Evolutionary conservation across 2,797 vertebrate genomes (phyloP), one percentile per base, ranked within the genome.

Genomic region (Bucorvus abyssinicus): DNA sequence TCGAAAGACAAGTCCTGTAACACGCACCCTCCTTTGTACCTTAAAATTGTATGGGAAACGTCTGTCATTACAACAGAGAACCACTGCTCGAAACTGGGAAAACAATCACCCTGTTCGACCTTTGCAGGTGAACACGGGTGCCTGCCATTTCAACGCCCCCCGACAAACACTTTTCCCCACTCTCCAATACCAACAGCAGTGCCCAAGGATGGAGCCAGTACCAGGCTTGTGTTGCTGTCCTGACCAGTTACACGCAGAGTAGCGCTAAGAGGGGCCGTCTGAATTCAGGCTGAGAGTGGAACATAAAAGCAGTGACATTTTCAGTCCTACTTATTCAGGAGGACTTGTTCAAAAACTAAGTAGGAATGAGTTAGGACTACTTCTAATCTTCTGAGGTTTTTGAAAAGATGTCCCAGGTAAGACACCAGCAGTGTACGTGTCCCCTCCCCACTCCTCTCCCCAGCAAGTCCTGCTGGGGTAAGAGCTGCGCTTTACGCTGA

Each of bases 131-230:
- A 24, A 47, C 30, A 24, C 52, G 8, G 21, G 26, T 4, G 29
- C 38, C 53, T 14, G 7, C 20, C 56, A 6, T 4, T 36, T 36
- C 47, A 9, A 2, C 2, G 22, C 19, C 29, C 21, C 52, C 4
- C 0, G 30, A n/a, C n/a, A 38, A 30, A 27, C 4, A 4, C 50
- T 29, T 55, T 0, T 34, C 32, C 47, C 73, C 55, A 6, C 22
- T 13, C 26, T 4, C 57, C 60, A 10, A 4, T 4, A 17, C 30
- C 42, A 11, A 55, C 24, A 24, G 44, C 61, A 70, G 32, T 3
- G 0, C 47, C 42, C 0, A 19, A 34, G 23, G 42, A 74, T 2
- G 17, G 15, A 40, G 40, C 50, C 13, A 7, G 7, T 5, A 36
- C 29, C 1, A 0, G 29, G 13, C 52, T 30, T 3, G 16, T 10